Percentiles rank a stretch among this genome's conserved stretches.
Evolutionary conservation across 2,888 invertebrate species (phyloP).

Genomic region (Sesamia inferens): DNA sequence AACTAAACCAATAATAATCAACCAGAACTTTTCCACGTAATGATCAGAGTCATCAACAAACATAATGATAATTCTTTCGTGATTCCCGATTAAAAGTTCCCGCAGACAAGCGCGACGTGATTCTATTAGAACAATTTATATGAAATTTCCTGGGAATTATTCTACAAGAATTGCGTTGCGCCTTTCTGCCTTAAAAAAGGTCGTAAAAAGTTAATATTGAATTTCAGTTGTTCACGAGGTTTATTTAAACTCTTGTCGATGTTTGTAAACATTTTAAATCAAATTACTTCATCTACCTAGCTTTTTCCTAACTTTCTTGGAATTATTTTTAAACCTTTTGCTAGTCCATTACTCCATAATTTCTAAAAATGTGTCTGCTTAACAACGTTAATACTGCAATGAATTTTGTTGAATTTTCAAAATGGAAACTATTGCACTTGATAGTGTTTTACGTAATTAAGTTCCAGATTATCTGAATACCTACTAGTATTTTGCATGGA

Average conservation of each 20-base stretch:
- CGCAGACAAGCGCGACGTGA: background rate
- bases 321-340: no score
- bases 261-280: background rate
- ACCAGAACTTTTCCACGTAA: conserved; percentile 4
- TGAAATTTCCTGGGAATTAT: background rate
- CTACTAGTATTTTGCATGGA: no score
- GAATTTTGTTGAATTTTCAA: no score
- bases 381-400: no score
- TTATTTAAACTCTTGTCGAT: background rate
- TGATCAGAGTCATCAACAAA: background rate
- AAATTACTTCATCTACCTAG: no score
- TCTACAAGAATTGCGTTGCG: background rate
- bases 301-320: no score
- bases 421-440: no score
- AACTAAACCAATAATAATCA: conserved; percentile 16
- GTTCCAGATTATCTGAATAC: no score
- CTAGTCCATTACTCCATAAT: no score
- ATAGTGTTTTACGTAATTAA: no score
- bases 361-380: no score
- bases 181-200: background rate
- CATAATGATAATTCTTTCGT: background rate
- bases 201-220: no score
- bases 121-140: background rate
- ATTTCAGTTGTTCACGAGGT: background rate
- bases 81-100: background rate